These are phyloP conservation scores for Cydia fagiglandana DNA, from an alignment of 1,140 invertebrate genomes.

Conservation along the genomic window DNA sequence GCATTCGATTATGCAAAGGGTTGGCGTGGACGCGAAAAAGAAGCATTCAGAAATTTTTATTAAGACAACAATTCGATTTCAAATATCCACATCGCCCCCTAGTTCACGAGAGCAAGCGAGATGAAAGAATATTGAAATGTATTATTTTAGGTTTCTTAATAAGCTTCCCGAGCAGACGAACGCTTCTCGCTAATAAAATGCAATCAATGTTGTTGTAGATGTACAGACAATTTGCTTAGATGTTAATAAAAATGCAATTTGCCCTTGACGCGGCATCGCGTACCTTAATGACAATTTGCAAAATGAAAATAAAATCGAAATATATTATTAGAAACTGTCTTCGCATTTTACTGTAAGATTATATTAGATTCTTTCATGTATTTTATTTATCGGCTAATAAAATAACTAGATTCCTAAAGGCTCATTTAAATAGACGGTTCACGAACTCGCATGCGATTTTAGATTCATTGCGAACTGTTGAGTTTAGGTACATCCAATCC, in stretches of 20 bases:
- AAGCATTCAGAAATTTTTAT: background rate
- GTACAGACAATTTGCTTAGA: background rate
- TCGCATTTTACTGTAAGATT: background rate
- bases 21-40: background rate
- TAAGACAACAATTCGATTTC: background rate
- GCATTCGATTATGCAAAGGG: slow-evolving; percentile 15
- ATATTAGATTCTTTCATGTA: too few relatives aligned
- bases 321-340: background rate
- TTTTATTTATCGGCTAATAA: too few relatives aligned
- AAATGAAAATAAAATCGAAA: background rate
- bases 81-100: background rate
- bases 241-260: slow-evolving; percentile 4
- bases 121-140: too few relatives aligned
- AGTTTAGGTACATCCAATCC: too few relatives aligned
- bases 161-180: background rate
- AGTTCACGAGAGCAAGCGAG: too few relatives aligned
- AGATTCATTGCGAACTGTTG: too few relatives aligned
- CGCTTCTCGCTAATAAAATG: background rate
- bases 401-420: too few relatives aligned
- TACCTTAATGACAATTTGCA: background rate
- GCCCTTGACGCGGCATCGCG: background rate
- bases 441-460: too few relatives aligned
- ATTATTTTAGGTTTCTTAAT: slow-evolving; percentile 1
- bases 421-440: too few relatives aligned
- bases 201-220: background rate